phyloP scores from a whole-genome alignment of 2,113 vertebrate genomes.

The Hypanus sabinus region DNA sequence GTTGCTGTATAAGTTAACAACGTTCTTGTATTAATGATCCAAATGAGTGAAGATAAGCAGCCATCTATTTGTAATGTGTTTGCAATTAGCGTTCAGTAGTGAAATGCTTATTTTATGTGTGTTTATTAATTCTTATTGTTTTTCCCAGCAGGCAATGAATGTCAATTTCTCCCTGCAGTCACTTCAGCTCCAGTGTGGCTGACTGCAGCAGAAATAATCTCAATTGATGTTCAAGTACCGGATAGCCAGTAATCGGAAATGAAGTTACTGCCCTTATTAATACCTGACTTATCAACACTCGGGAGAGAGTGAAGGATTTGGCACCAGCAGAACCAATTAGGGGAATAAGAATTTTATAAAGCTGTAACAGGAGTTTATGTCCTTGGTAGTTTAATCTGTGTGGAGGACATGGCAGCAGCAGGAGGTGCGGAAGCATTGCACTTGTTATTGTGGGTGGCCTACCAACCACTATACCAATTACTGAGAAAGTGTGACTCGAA shows the following conservation, averaged over 20 bases:
- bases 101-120: slow-evolving; percentile 21
- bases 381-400: neutral
- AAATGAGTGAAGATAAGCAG: slow-evolving; percentile 29
- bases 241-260: neutral
- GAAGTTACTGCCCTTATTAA: neutral
- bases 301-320: neutral
- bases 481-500: neutral
- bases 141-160: slow-evolving; percentile 21
- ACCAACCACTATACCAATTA: slow-evolving; percentile 13
- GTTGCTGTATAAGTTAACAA: neutral
- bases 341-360: slow-evolving; percentile 4
- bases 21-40: slow-evolving; percentile 22
- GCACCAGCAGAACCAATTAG: neutral
- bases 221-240: neutral
- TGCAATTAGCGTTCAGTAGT: slow-evolving; percentile 26
- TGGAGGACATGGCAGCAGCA: neutral
- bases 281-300: neutral
- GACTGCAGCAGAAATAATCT: neutral
- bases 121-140: slow-evolving; percentile 32
- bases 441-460: slow-evolving; percentile 5
- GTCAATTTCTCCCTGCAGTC: neutral
- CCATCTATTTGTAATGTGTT: slow-evolving; percentile 32
- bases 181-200: neutral
- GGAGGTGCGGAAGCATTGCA: neutral
- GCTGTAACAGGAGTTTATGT: neutral